Percentiles rank a stretch among this genome's conserved stretches.
These are phyloP conservation scores for Dipodomys merriami DNA, from an alignment of 2,113 vertebrate species.

Conservation along the genomic window DNA sequence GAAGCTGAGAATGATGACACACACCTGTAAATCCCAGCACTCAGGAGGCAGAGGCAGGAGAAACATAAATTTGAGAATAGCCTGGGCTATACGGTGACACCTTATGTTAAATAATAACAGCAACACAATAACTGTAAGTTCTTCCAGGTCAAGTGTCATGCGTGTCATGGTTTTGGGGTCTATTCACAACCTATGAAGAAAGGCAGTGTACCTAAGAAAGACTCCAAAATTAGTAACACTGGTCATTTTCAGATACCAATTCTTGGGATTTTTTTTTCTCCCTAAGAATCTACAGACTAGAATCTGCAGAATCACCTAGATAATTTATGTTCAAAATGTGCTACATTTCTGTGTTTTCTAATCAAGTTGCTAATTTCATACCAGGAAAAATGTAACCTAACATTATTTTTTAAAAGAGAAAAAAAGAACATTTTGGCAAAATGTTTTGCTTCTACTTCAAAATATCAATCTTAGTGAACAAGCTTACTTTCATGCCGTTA, in stretches of 20 bases:
- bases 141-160: no score
- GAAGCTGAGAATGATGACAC: background rate
- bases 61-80: background rate
- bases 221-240: no score
- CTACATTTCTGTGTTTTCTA: background rate
- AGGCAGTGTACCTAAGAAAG: no score
- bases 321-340: background rate
- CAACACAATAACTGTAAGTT: background rate
- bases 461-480: constrained; percentile 27
- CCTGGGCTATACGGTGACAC: background rate
- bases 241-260: no score
- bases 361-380: background rate
- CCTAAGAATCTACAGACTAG: no score
- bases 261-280: no score
- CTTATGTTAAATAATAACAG: background rate
- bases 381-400: constrained; percentile 11
- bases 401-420: constrained; percentile 7
- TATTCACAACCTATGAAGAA: no score
- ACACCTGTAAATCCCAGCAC: background rate
- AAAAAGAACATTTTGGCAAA: constrained; percentile 36
- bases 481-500: constrained; percentile 17
- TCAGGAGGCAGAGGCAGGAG: background rate
- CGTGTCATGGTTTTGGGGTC: no score
- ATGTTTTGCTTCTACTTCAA: constrained; percentile 36
- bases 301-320: background rate